Percentiles rank a stretch among this genome's conserved stretches.
Conservation (phyloP, 2,113 vertebrate species). For the Apistogramma diplotaenia region DNA sequence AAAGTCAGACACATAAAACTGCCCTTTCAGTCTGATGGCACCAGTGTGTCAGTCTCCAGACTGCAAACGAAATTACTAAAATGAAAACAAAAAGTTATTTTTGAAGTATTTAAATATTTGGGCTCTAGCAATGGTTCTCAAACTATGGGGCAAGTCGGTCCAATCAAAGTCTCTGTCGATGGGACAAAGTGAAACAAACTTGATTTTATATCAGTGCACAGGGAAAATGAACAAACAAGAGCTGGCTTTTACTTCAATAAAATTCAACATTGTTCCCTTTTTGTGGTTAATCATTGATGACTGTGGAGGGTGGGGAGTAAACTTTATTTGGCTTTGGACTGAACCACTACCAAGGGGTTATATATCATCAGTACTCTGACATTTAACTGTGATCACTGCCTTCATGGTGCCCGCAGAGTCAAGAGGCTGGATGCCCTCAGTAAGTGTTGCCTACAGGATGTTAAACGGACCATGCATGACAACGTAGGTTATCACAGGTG, state of each 20-base stretch:
- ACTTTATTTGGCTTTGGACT: neutral
- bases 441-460: neutral
- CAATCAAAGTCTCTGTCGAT: neutral
- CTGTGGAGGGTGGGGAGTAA: too few species aligned
- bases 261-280: too few species aligned
- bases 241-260: neutral
- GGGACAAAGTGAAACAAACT: neutral
- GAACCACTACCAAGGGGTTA: neutral
- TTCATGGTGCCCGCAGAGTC: neutral
- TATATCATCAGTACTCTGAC: neutral
- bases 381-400: neutral
- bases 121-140: neutral
- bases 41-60: neutral
- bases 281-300: too few species aligned
- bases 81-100: neutral
- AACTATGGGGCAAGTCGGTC: neutral
- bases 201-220: neutral
- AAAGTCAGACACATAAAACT: neutral
- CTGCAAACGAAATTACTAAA: neutral
- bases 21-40: neutral
- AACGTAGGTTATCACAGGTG: conserved; percentile 46
- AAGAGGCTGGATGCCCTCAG: neutral
- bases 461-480: neutral
- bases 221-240: neutral
- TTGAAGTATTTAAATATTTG: neutral